Evolutionary conservation across 2,888 invertebrate species (phyloP), one percentile per base, ranked within the genome.

Genomic region (Lutraria lutraria): DNA sequence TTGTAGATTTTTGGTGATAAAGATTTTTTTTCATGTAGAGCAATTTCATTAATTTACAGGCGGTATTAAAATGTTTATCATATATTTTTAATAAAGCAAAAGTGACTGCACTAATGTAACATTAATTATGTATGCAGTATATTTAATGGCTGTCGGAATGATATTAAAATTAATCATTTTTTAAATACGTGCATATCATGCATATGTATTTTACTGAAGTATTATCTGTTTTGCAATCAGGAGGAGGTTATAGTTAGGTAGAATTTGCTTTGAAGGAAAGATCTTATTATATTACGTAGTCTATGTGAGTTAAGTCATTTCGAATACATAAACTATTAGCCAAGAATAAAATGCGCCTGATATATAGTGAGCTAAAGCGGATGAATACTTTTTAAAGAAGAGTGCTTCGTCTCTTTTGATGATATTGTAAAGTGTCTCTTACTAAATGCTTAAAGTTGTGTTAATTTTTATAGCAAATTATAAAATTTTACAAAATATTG

Each of bases 1-100:
- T 68, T 68, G 63, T 68, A 68, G 63, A 68, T 68, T n/a, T 19
- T 68, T 6, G 63, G 25, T 25, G 63, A 68, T 68, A 68, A n/a
- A 68, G n/a, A 68, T 8, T n/a, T 25, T 25, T n/a, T n/a, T 68
- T 25, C 10, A 68, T 68, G n/a, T 68, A 25, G 25, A 68, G 25
- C 25, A n/a, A 25, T 68, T 68, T 68, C 63, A 68, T 68, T 68
- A 68, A n/a, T 25, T 43, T n/a, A 25, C 25, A 68, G 63, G n/a
- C 63, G 63, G 13, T n/a, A 8, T n/a, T 25, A 68, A 25, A 68
- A 6, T 25, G 25, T 68, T 68, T 68, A 68, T 68, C 25, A 12
- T 25, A 68, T 25, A 25, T 68, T 25, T n/a, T 43, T 43, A 25
- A 21, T 25, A 25, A 25, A 13, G 13, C 63, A 68, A n/a, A 68